phyloP scores from a whole-genome alignment of 2,797 vertebrate species.

The Amblyraja radiata region DNA sequence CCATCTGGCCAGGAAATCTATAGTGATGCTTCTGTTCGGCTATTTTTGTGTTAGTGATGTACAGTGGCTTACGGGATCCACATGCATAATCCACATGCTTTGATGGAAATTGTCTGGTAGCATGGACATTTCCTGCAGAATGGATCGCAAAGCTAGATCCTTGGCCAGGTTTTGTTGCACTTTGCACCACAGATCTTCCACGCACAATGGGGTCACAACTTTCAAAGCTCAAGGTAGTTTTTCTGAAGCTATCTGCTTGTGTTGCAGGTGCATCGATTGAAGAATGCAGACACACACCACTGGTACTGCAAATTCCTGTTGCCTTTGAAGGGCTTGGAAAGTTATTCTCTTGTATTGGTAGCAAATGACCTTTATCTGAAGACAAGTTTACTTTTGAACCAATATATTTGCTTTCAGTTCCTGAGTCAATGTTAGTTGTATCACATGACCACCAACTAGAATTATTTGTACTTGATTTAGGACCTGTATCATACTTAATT shows the following conservation, averaged over 20 bases:
- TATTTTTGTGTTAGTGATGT: constrained; percentile 43
- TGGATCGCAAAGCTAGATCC: constrained; percentile 39
- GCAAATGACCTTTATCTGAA: constrained; percentile 65
- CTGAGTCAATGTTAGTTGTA: constrained; percentile 57
- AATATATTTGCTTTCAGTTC: constrained; percentile 46
- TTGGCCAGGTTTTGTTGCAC: constrained; percentile 42
- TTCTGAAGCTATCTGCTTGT: constrained; percentile 86
- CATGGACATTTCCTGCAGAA: constrained; percentile 42
- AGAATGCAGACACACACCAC: constrained; percentile 35
- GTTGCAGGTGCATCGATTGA: constrained; percentile 48
- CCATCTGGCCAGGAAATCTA: constrained; percentile 51
- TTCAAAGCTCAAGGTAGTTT: constrained; percentile 81
- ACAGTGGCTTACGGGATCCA: constrained; percentile 46
- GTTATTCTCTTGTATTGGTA: constrained; percentile 50
- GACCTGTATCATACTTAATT: constrained; percentile 46
- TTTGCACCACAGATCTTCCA: constrained; percentile 50
- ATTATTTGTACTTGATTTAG: constrained; percentile 62
- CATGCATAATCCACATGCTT: constrained; percentile 43
- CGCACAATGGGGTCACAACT: constrained; percentile 57
- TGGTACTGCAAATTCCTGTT: constrained; percentile 43
- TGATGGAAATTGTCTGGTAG: constrained; percentile 36
- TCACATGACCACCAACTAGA: constrained; percentile 72
- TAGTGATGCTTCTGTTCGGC: constrained; percentile 49
- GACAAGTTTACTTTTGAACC: constrained; percentile 64
- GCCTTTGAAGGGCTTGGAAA: constrained; percentile 44